Conservation (phyloP, 2,888 invertebrate species). For the Drosophila suboccidentalis region DNA sequence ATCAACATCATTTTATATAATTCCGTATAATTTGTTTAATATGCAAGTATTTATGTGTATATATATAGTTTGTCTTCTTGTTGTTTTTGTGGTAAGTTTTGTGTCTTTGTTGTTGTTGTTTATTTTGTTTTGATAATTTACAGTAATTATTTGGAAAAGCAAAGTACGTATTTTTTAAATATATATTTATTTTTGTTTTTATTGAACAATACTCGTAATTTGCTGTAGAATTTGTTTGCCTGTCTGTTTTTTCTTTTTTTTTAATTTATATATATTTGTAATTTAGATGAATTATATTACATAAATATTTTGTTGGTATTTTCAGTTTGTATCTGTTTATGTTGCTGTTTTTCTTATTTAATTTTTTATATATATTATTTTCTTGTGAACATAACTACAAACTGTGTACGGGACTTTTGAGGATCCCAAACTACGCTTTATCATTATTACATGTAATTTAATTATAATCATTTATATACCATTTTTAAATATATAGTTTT, state of each 20-base stretch:
- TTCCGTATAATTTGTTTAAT: conserved; percentile 79
- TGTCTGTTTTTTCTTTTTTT: conserved; percentile 12
- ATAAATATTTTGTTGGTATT: conserved; percentile 66
- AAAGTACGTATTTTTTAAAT: conserved; percentile 56
- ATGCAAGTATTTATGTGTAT: conserved; percentile 72
- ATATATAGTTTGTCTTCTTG: conserved; percentile 63
- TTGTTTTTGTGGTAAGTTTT: conserved; percentile 58
- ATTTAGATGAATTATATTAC: conserved; percentile 81
- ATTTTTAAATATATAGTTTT: conserved; percentile 65
- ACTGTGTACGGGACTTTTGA: conserved; percentile 58
- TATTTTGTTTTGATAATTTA: conserved; percentile 65
- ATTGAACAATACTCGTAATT: conserved; percentile 69
- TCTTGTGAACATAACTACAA: conserved; percentile 78
- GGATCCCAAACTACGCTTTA: conserved; percentile 69
- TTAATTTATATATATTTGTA: conserved; percentile 37
- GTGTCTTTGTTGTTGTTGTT: conserved; percentile 50
- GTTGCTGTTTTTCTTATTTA: conserved; percentile 23
- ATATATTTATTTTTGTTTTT: conserved; percentile 34
- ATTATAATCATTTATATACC: conserved; percentile 62
- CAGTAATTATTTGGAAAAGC: conserved; percentile 74
- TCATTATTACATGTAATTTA: conserved; percentile 57
- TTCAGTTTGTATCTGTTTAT: conserved; percentile 64
- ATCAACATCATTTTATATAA: conserved; percentile 81
- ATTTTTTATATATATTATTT: conserved; percentile 33
- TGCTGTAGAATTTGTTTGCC: conserved; percentile 52